Base-by-base conservation (phyloP, 2,888 invertebrate genomes). In the Pediacus dermestoides region DNA sequence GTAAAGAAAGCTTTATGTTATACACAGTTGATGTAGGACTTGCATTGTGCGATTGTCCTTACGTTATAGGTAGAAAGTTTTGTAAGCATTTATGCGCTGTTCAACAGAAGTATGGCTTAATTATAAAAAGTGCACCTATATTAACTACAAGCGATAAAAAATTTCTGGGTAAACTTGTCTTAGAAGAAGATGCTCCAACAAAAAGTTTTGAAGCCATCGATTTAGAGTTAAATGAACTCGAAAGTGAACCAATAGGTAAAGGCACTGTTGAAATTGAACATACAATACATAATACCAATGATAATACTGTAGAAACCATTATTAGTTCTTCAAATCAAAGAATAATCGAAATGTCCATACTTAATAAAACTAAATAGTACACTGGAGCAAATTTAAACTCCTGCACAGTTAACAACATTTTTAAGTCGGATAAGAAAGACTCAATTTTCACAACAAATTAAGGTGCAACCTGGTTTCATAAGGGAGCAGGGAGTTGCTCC, bases 31-130 rank as follows among this genome's bases (percentile, higher is more conserved):
- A 30, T 30, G 15, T 30, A 9, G 30, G 9, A 15, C 8, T 30
- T 14, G 15, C 14, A 16, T 30, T 30, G 15, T 30, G 14, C 10
- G 13, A 30, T 7, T 30, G 30, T 16, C 7, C 10, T 30, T 8
- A 16, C 2, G 25, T 9, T 8, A 9, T 10, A 25, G 25, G 25
- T 25, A 11, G 25, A 4, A 9, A 11, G 10, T 25, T 25, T 25
- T 25, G 30, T 16, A 30, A 30, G 14, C 30, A 30, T 14, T 30
- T 30, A 30, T 30, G 14, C 16, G 14, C 30, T 3, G 30, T 30
- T 16, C 30, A 30, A 13, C 30, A 30, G 16, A 13, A 30, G 16
- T 14, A 9, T 16, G 30, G 30, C 16, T 2, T 30, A 8, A 16
- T 30, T 16, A 15, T 30, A 16, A 12, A 16, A 7, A 16, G n/a